Evolutionary conservation across 2,113 vertebrate genomes (phyloP).

Genomic region (Rhombomys opimus): DNA sequence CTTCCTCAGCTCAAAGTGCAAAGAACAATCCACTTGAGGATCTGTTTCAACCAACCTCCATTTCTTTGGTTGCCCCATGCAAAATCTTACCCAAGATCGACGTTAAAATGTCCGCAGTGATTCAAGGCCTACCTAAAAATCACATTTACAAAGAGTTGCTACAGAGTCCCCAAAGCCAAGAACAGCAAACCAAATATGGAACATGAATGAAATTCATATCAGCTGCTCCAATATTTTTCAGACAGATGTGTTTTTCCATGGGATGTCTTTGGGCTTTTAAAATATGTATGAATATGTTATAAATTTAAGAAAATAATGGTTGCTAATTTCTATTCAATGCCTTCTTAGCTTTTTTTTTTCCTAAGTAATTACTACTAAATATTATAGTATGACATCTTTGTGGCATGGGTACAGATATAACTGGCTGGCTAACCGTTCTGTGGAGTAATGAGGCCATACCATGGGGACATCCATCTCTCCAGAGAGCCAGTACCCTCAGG

Average conservation of each 20-base stretch:
- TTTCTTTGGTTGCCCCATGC: background rate
- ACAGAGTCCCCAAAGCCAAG: background rate
- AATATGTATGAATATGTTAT: background rate
- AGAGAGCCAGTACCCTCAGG: background rate
- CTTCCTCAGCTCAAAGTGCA: background rate
- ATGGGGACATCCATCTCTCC: background rate
- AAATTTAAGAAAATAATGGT: background rate
- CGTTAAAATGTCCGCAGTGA: background rate
- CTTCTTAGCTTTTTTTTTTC: background rate
- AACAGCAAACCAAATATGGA: constrained; percentile 5
- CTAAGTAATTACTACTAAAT: background rate
- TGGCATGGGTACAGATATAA: background rate
- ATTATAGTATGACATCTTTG: background rate
- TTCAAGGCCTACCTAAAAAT: background rate
- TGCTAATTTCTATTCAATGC: background rate
- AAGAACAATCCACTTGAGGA: background rate
- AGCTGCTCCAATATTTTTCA: background rate
- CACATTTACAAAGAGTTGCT: background rate
- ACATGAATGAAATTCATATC: background rate
- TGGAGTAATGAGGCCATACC: background rate
- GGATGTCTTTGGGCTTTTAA: background rate
- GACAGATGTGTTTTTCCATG: background rate
- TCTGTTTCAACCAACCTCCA: background rate
- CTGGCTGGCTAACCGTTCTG: fast-evolving
- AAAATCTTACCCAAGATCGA: constrained; percentile 1